Conservation (phyloP, 30 jellyfish, hydroid and myxozoan species). For the Pseudorhiza aurosa region DNA sequence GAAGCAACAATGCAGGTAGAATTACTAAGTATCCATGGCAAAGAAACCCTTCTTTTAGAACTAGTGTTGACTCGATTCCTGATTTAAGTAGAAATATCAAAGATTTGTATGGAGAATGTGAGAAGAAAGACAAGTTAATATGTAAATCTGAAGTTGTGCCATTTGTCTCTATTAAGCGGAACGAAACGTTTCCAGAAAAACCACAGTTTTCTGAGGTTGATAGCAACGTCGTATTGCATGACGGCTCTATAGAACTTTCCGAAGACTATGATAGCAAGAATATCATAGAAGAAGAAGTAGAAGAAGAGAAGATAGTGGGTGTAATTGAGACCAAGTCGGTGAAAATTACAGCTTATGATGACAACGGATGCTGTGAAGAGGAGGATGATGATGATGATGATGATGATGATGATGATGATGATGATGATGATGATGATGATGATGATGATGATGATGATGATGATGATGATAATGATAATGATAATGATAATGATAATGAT, state of each 20-base stretch:
- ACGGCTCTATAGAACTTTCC: too few relatives aligned
- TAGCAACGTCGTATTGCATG: too few relatives aligned
- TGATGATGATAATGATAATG: background rate
- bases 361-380: background rate
- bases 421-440: background rate
- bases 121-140: background rate
- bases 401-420: background rate
- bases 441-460: conserved; percentile 8
- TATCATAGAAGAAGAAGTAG: too few relatives aligned
- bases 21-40: conserved; percentile 12
- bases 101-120: background rate
- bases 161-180: background rate
- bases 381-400: background rate
- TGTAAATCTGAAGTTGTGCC: background rate
- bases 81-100: background rate
- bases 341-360: too few relatives aligned
- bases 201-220: background rate
- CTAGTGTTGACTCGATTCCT: background rate
- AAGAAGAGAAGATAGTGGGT: too few relatives aligned
- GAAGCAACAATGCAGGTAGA: background rate
- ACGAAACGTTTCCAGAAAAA: background rate
- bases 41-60: conserved; percentile 37
- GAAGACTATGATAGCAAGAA: too few relatives aligned
- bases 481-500: background rate
- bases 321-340: too few relatives aligned